Evolutionary conservation across 2,888 invertebrate genomes (phyloP), one percentile per base, ranked within the genome.

Genomic region (Julus scanicus): DNA sequence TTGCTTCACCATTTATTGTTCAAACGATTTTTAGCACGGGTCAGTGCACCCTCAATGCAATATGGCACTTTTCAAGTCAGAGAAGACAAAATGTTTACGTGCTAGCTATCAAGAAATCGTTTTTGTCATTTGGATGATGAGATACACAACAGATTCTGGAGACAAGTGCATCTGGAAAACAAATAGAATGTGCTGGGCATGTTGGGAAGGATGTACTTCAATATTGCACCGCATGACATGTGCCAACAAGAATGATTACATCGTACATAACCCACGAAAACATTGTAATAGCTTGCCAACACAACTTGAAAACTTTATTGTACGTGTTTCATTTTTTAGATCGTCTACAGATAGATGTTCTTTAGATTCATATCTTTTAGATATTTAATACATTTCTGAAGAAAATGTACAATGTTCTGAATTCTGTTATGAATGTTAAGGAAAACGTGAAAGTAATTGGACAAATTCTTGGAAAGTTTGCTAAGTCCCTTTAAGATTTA

Each of bases 1-100:
- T 63, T 63, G 8, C 63, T 63, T 63, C 63, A 9, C 63, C 63
- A 20, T 63, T 63, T 63, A 63, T 63, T 63, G 63, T n/a, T 63
- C n/a, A 63, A 63, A 63, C 63, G 63, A 20, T 63, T 63, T 53
- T 63, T 20, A 20, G 63, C 63, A 63, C 63, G 63, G 63, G 63
- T 63, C 63, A 63, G 63, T 63, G 63, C 63, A 63, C 63, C 20
- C 63, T 63, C 63, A 20, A 63, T 20, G 63, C 63, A 63, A 63
- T 63, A 63, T 63, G 63, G 63, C 63, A 63, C 20, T n/a, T 63
- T 63, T 63, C 63, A 63, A 63, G 63, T 63, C 63, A 63, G 63
- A 63, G 63, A 63, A 63, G 63, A 63, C 63, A n/a, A 63, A 63
- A 63, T 63, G 63, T 63, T 63, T 63, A 63, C 20, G 63, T 20